A percentile compares a stretch with the other conserved stretches of the same genome.
phyloP scores from a whole-genome alignment of 2,888 invertebrate genomes.

The Muschampia plurimacula region DNA sequence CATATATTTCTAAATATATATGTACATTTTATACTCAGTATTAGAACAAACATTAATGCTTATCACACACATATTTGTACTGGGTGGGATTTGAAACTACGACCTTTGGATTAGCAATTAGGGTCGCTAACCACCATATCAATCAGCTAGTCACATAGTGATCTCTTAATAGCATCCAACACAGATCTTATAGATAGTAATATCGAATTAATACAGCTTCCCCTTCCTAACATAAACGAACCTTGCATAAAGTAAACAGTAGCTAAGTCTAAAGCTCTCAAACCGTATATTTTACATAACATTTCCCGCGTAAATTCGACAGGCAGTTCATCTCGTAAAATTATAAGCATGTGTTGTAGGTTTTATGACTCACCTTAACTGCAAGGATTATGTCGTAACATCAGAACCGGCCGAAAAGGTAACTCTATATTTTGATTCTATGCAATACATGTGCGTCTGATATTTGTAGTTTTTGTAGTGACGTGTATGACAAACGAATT shows the following conservation, averaged over 20 bases:
- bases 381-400: slow-evolving; percentile 52
- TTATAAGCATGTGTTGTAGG: slow-evolving; percentile 58
- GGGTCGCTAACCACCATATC: no score
- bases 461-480: slow-evolving; percentile 3
- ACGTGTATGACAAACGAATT: not conserved
- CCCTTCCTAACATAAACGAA: no score
- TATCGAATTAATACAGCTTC: no score
- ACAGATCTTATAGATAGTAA: no score
- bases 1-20: no score
- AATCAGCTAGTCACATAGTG: no score
- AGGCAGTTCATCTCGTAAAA: slow-evolving; percentile 54
- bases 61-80: no score
- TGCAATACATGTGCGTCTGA: slow-evolving; percentile 6
- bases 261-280: slow-evolving; percentile 3
- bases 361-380: slow-evolving; percentile 54
- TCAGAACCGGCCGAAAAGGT: slow-evolving; percentile 51
- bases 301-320: slow-evolving; percentile 51
- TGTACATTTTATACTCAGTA: no score
- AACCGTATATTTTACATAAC: slow-evolving; percentile 40
- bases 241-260: not conserved
- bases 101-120: no score
- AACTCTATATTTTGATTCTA: slow-evolving; percentile 37
- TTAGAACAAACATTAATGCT: no score
- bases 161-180: no score
- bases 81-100: no score